A percentile compares a stretch with the other conserved stretches of the same genome.
Evolutionary conservation across 2,888 invertebrate species (phyloP).

Genomic region (Caenorhabditis sp.): DNA sequence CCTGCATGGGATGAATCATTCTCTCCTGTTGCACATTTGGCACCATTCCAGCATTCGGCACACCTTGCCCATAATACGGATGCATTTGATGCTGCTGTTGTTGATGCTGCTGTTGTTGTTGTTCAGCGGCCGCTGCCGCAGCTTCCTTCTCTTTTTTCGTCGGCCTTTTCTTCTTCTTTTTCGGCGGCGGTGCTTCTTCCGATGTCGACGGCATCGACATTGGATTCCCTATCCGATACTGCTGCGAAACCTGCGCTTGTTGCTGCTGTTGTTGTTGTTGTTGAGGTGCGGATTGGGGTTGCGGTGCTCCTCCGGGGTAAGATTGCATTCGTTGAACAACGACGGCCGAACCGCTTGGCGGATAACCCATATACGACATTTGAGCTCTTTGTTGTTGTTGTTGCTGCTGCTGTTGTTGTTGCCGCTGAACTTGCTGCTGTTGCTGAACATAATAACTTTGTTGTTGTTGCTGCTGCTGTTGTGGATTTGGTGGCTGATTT

Average conservation of each 20-base stretch:
- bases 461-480: slow-evolving; percentile 28
- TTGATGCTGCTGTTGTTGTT: slow-evolving; percentile 24
- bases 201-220: not conserved
- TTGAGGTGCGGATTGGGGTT: slow-evolving; percentile 7
- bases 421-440: slow-evolving; percentile 18
- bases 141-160: slow-evolving; percentile 49
- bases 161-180: slow-evolving; percentile 48
- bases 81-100: slow-evolving; percentile 31
- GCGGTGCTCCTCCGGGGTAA: slow-evolving; percentile 19
- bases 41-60: not conserved
- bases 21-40: not conserved
- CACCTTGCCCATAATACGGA: slow-evolving; percentile 13
- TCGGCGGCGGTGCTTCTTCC: slow-evolving; percentile 27
- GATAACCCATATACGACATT: slow-evolving; percentile 22
- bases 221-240: not conserved
- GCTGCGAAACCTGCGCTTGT: not conserved
- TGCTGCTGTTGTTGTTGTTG: slow-evolving; percentile 7
- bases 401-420: slow-evolving; percentile 18
- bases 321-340: slow-evolving; percentile 29
- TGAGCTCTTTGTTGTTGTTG: slow-evolving; percentile 18
- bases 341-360: slow-evolving; percentile 10
- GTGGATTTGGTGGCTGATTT: too few relatives aligned
- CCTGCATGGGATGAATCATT: slow-evolving; percentile 7
- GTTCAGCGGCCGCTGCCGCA: slow-evolving; percentile 28
- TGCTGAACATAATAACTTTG: slow-evolving; percentile 12